Base-by-base conservation (phyloP, 2,797 vertebrate genomes). In the Crenichthys baileyi region DNA sequence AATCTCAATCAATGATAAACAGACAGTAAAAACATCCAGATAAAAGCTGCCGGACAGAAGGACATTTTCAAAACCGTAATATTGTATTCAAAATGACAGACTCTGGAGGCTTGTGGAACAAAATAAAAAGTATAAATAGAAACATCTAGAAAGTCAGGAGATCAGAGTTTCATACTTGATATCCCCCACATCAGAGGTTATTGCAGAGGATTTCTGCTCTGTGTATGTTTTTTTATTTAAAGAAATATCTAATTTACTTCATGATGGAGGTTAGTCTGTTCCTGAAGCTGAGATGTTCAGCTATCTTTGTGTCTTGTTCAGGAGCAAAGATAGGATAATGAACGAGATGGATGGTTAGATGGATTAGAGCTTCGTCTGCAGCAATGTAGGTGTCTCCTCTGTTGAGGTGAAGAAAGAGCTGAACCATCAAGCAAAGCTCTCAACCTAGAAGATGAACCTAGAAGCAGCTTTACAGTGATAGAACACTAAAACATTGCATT, bases 21-120 rank as follows among this genome's bases (percentile, higher is more conserved):
- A 83, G 80, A 85, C 18, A 1, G 87, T 75, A 68, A 85, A 88
- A 86, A 89, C 89, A 93, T 85, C 79, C 75, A 88, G 83, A 93
- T 91, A 81, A 90, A 90, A 73, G 83, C 75, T 76, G 82, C 81
- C 26, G 76, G 85, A 87, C 86, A 80, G 74, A 81, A 79, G 90
- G 85, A 91, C 78, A 85, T 79, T 87, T 86, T 83, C 87, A 86
- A 79, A 81, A 76, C 71, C 70, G 75, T 36, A 67, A 67, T 26
- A 60, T 65, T 73, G 75, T 50, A 87, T 83, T 78, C 51, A 80
- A 72, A 87, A 83, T 82, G 86, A 81, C 84, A 80, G 71, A 74
- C 75, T 85, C 75, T 77, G 81, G 55, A 15, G 72, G 81, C 85
- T 79, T 20, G 71, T 56, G n/a, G 15, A 26, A n/a, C 15, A n/a